Percentiles rank a stretch among this genome's conserved stretches.
Evolutionary conservation across 1,140 invertebrate species (phyloP).

Genomic region (Battus philenor): DNA sequence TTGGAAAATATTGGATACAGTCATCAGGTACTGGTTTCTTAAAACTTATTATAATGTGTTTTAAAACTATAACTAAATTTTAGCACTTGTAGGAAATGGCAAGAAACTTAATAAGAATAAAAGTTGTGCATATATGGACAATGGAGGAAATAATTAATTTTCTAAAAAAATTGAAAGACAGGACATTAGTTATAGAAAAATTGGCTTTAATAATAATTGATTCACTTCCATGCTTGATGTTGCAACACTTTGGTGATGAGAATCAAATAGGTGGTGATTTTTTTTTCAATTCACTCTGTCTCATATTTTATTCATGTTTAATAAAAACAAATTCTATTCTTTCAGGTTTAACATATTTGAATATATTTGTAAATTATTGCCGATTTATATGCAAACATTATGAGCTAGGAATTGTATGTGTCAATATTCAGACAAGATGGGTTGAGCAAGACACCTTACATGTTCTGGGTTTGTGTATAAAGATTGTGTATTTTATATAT

Average conservation of each 20-base stretch:
- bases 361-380: constrained; percentile 75
- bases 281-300: constrained; percentile 33
- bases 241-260: constrained; percentile 67
- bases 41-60: not conserved
- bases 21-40: constrained; percentile 57
- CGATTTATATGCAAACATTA: constrained; percentile 74
- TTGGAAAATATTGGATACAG: constrained; percentile 51
- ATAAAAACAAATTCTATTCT: constrained; percentile 17
- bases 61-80: constrained; percentile 8
- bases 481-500: not conserved
- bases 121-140: constrained; percentile 55
- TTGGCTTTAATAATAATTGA: constrained; percentile 78
- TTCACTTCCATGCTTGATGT: constrained; percentile 77
- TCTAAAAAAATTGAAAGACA: constrained; percentile 65
- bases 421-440: constrained; percentile 79
- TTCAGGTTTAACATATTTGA: constrained; percentile 71
- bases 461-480: constrained; percentile 40
- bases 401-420: constrained; percentile 74
- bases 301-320: not conserved
- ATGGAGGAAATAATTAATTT: constrained; percentile 73
- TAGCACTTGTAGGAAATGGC: constrained; percentile 61
- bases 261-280: constrained; percentile 61
- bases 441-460: constrained; percentile 60
- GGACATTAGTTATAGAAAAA: constrained; percentile 43
- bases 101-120: constrained; percentile 61